Conservation (phyloP, 2,888 invertebrate genomes). For the Cactoblastis cactorum region DNA sequence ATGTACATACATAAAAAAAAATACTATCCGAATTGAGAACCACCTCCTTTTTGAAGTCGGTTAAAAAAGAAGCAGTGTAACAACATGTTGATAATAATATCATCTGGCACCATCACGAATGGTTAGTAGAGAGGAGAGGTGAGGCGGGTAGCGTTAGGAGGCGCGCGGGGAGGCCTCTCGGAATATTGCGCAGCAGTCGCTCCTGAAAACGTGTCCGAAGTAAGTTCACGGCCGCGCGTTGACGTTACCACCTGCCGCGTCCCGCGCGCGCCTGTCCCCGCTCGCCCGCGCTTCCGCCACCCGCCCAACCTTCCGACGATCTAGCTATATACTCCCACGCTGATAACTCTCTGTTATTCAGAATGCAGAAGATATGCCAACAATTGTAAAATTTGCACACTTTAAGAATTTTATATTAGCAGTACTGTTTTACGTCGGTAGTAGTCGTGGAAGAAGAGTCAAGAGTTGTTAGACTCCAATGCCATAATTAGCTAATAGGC, state of each 20-base stretch:
- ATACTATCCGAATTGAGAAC: too few species aligned
- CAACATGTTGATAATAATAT: conserved; percentile 10
- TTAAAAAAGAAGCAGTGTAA: neutral
- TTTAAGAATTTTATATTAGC: too few species aligned
- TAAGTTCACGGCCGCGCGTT: conserved; percentile 80
- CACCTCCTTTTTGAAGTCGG: too few species aligned
- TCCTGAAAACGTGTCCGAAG: conserved; percentile 79
- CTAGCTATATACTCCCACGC: conserved; percentile 30
- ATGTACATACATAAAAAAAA: too few species aligned
- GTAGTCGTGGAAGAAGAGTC: too few species aligned
- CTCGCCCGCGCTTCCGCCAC: conserved; percentile 34
- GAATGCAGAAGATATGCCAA: neutral
- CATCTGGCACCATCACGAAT: conserved; percentile 21
- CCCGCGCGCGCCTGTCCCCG: conserved; percentile 35
- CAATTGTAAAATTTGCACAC: too few species aligned
- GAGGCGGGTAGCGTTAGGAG: conserved; percentile 27
- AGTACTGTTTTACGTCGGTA: too few species aligned
- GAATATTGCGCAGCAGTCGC: conserved; percentile 72
- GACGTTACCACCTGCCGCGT: conserved; percentile 65
- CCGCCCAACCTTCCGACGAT: conserved; percentile 41
- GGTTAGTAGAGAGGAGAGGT: conserved; percentile 22
- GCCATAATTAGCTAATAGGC: too few species aligned
- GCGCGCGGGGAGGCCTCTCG: conserved; percentile 40
- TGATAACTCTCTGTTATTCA: conserved; percentile 9
- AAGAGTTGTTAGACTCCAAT: too few species aligned